Base-by-base conservation (phyloP, 2,888 invertebrate species). In the Ceraclea dissimilis region DNA sequence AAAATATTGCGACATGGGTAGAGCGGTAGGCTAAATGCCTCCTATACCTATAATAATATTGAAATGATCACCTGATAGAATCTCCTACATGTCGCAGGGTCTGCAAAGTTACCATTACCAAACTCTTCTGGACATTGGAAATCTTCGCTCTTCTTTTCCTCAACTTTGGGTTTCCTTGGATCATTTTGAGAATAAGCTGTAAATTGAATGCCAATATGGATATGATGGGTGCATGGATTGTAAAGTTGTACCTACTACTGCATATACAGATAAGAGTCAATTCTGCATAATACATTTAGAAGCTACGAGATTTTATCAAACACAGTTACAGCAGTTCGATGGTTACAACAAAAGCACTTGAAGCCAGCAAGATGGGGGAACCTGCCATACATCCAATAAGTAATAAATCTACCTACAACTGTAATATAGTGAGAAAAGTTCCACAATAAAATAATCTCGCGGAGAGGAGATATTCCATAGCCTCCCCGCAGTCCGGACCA, bases 1-100 rank as follows among this genome's bases (percentile, higher is more conserved):
- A 1, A 21, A 49, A 44, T 1, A 2, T 10, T 2, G 17, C 1
- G n/a, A n/a, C n/a, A n/a, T n/a, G n/a, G n/a, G n/a, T n/a, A n/a
- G n/a, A n/a, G n/a, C n/a, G n/a, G n/a, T n/a, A n/a, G n/a, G n/a
- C n/a, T n/a, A n/a, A n/a, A n/a, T n/a, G n/a, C n/a, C n/a, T n/a
- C n/a, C n/a, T n/a, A n/a, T n/a, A n/a, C n/a, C n/a, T 26, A 26
- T 26, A 26, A 26, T 26, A 26, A 26, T 51, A n/a, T n/a, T n/a
- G n/a, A n/a, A n/a, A n/a, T n/a, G n/a, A n/a, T n/a, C n/a, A 91
- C 92, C 81, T 93, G 93, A 75, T 91, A 93, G 76, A 93, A 93
- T 67, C 90, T 79, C 66, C 90, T 81, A 70, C 93, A 93, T 31
- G 90, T 91, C 49, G 81, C 87, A 11, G 93, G 93, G 75, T 93